Percentiles rank a stretch among this genome's conserved stretches.
These are phyloP conservation scores for Pangasius djambal DNA, from an alignment of 2,797 vertebrate species.

Conservation along the genomic window DNA sequence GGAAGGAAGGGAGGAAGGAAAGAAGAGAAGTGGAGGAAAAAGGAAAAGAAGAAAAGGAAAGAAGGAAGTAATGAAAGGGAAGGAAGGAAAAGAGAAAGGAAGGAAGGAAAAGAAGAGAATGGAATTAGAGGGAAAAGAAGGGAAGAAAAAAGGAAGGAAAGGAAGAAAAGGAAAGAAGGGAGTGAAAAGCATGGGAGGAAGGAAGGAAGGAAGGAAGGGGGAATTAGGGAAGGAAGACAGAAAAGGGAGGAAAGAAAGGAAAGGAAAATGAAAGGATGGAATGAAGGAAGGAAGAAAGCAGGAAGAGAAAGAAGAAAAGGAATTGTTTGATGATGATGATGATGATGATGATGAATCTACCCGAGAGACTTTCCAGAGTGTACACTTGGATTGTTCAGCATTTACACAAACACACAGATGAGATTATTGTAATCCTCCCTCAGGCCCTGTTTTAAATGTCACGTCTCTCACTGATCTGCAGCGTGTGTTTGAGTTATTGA, in stretches of 20 bases:
- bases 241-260: neutral
- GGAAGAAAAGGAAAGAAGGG: neutral
- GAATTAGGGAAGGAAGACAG: neutral
- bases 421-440: neutral
- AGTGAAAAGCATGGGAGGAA: neutral
- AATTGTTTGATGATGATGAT: neutral
- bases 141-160: neutral
- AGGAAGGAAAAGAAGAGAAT: neutral
- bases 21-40: no score
- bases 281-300: neutral
- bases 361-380: neutral
- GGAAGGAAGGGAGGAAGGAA: neutral
- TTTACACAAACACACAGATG: neutral
- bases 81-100: no score
- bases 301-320: neutral
- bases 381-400: neutral
- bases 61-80: neutral
- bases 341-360: neutral
- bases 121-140: neutral
- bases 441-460: neutral
- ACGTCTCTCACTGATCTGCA: neutral
- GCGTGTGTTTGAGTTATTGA: neutral
- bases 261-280: neutral
- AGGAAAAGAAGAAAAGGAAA: neutral
- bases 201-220: neutral